Base-by-base conservation (phyloP, 2,113 vertebrate species). In the Ascaphus truei region DNA sequence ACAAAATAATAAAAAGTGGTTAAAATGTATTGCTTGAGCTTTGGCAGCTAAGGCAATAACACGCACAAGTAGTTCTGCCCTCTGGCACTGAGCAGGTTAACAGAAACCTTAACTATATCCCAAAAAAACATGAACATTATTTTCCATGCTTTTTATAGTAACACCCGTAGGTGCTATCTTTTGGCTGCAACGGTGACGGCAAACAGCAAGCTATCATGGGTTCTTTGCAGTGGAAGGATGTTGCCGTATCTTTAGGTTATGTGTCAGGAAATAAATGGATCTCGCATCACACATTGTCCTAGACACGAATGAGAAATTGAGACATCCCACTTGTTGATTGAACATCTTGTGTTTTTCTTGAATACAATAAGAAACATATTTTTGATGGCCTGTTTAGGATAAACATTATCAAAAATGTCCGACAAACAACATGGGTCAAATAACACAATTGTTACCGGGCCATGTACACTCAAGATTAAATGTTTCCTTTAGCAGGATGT, bases 391-490 rank as follows among this genome's bases (percentile, higher is more conserved):
- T 50, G 73, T 79, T 76, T 45, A 63, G 71, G 52, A 69, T 50
- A 75, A 83, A 45, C 64, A 74, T 76, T 85, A 81, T 83, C 82
- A 79, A 74, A 50, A 39, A 3, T 0, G 1, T 2, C 1, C 64
- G 68, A 65, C 65, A 60, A 75, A 68, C 71, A 72, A 36, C 51
- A 77, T 74, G 74, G 80, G 73, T 84, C 73, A 81, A 60, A 80
- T 65, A 73, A 50, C 73, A 73, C 68, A 78, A 74, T 80, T 79
- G 80, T 76, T 77, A 59, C 73, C 48, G 72, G 68, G 74, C 75
- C 79, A 82, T 61, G 2, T 76, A 81, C 78, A 76, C 80, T 80
- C 77, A 77, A 80, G 81, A 83, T 83, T 84, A 84, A 75, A 76
- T 77, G 68, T 62, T 85, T 85, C 82, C 84, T 85, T 79, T 73